Base-by-base conservation (phyloP, 64 coral and sea anemone genomes). In the Trachythela sp. region DNA sequence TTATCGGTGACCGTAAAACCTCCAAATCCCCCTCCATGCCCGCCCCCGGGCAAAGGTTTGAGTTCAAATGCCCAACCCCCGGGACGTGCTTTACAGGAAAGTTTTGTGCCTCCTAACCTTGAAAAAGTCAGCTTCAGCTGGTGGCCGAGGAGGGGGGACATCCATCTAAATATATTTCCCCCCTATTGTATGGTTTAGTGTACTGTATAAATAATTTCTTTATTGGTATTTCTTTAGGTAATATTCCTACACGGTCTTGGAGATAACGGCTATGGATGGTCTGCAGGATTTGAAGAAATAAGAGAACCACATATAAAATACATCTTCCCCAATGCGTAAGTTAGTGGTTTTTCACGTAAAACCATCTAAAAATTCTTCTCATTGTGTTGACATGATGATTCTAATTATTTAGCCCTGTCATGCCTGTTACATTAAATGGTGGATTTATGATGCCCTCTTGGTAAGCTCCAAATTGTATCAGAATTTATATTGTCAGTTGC, bases 161-260 rank as follows among this genome's bases (percentile, higher is more conserved):
- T n/a, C n/a, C n/a, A n/a, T n/a, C n/a, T n/a, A n/a, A n/a, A n/a
- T n/a, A n/a, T n/a, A n/a, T n/a, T n/a, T n/a, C n/a, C n/a, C n/a
- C n/a, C n/a, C n/a, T 45, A 45, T 45, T 45, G 42, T 6, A 6
- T 45, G 42, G 11, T 4, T 45, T 45, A 6, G 42, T 45, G 4
- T 45, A 6, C 42, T 45, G 4, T 45, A 45, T 4, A 45, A 11
- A 45, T 11, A 45, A 45, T 64, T 8, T 20, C 26, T 64, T 24
- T 64, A 27, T 24, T 64, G 31, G 36, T 93, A 13, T 58, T 90
- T 32, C 60, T 95, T 42, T 41, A 97, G 95, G 60, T 97, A 50
- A 97, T 97, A 52, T 97, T 97, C 45, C 90, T 97, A 85, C 95
- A 97, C 92, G 95, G 95, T 85, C 89, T 97, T 90, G 95, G 95